Evolutionary conservation across 2,113 vertebrate genomes (phyloP).

Genomic region (Plectropomus leopardus): DNA sequence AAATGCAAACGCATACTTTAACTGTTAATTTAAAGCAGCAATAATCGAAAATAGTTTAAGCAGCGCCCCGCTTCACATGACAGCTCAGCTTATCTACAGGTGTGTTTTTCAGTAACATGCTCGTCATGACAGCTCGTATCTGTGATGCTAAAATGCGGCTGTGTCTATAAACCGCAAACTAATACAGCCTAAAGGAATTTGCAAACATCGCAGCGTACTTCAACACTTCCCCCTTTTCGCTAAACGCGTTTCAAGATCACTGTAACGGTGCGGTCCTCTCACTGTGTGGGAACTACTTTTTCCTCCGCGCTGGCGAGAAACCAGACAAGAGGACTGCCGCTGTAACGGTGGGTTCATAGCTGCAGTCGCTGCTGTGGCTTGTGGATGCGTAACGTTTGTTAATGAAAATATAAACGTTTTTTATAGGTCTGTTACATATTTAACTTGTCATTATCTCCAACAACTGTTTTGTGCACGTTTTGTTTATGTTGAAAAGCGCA

Average conservation of each 20-base stretch:
- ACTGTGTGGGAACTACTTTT: conserved; percentile 77
- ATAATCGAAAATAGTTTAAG: neutral
- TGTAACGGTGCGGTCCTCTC: neutral
- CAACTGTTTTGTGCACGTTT: neutral
- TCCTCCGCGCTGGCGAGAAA: conserved; percentile 60
- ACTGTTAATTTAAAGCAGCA: neutral
- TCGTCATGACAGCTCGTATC: neutral
- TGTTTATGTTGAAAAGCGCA: neutral
- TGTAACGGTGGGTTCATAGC: conserved; percentile 6
- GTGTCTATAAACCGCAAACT: neutral
- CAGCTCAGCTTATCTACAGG: conserved; percentile 4
- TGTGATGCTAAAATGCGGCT: neutral
- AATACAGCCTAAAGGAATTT: neutral
- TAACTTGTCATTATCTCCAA: neutral
- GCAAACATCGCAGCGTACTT: neutral
- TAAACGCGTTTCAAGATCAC: neutral
- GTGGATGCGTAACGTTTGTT: neutral
- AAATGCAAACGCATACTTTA: neutral
- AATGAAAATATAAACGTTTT: neutral
- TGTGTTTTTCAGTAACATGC: neutral
- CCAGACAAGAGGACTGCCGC: conserved; percentile 25
- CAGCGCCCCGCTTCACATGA: neutral
- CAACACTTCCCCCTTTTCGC: neutral
- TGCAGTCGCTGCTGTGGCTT: neutral
- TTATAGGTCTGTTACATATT: neutral